Conservation (phyloP, 2,113 vertebrate species). For the Electrona antarctica region DNA sequence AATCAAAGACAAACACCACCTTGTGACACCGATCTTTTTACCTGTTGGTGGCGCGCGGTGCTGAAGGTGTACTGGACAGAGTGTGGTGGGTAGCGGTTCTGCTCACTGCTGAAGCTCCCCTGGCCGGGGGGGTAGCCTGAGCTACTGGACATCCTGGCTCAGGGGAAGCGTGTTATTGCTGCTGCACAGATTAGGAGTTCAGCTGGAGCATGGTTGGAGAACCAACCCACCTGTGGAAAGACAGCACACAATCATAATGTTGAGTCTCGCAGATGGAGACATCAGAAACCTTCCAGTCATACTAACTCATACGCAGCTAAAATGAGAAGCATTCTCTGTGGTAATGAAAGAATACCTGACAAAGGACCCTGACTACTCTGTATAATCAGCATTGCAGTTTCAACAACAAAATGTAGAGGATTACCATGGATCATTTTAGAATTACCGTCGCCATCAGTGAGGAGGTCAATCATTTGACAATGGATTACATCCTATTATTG, state of each 20-base stretch:
- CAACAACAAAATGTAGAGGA: background rate
- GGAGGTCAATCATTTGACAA: conserved; percentile 1
- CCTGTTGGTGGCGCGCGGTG: conserved; percentile 89
- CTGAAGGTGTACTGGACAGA: conserved; percentile 95
- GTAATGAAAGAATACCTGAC: too few species aligned
- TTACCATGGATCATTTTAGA: background rate
- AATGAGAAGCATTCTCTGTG: background rate
- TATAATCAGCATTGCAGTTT: background rate
- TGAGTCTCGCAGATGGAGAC: background rate
- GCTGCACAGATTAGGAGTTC: conserved; percentile 80
- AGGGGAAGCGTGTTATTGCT: conserved; percentile 75
- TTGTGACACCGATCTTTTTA: conserved; percentile 58
- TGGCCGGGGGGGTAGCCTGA: conserved; percentile 96
- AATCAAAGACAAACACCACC: background rate
- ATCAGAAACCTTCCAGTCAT: background rate
- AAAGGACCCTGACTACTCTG: background rate
- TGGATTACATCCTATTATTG: background rate
- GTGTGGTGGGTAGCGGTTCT: conserved; percentile 90
- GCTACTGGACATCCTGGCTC: conserved; percentile 89
- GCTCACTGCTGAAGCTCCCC: conserved; percentile 96
- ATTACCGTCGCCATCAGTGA: background rate
- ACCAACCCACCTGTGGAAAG: conserved; percentile 81
- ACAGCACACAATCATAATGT: conserved; percentile 3
- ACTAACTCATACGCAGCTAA: background rate
- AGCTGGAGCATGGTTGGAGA: conserved; percentile 84